phyloP scores from a whole-genome alignment of 1,140 invertebrate genomes.

The Gryllus bimaculatus region DNA sequence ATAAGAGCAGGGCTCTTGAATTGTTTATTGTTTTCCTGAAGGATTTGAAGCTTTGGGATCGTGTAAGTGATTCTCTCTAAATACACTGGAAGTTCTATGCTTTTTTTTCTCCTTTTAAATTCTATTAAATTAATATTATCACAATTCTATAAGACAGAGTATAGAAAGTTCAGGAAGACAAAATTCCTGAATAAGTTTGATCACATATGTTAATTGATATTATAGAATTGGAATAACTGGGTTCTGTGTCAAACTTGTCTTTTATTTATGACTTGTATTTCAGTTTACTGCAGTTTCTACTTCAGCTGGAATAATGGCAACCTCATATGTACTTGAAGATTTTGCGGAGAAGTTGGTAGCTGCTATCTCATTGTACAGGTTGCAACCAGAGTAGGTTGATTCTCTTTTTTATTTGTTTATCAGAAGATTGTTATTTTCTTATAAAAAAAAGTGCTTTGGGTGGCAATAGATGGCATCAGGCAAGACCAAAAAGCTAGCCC shows the following conservation, averaged over 20 bases:
- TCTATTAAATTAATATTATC: too few relatives aligned
- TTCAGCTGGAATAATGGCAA: conserved; percentile 48
- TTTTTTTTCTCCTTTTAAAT: too few relatives aligned
- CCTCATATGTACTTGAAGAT: conserved; percentile 56
- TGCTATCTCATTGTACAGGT: conserved; percentile 54
- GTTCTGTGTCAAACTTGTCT: too few relatives aligned
- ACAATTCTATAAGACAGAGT: too few relatives aligned
- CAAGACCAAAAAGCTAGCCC: too few relatives aligned
- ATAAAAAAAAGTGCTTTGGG: background rate
- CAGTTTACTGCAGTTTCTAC: conserved; percentile 46
- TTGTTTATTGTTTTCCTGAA: conserved; percentile 70
- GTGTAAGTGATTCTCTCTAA: conserved; percentile 36
- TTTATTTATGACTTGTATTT: too few relatives aligned
- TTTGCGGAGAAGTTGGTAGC: conserved; percentile 66
- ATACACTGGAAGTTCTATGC: too few relatives aligned
- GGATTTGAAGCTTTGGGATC: conserved; percentile 59
- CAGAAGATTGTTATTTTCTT: background rate
- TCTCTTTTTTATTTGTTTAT: background rate
- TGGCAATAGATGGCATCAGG: too few relatives aligned
- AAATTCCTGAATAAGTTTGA: too few relatives aligned
- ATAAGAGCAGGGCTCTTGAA: conserved; percentile 71
- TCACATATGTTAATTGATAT: too few relatives aligned
- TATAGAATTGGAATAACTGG: too few relatives aligned
- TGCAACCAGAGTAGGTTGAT: conserved; percentile 48
- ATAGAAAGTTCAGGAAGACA: too few relatives aligned